Evolutionary conservation across 1,140 invertebrate species (phyloP).

Genomic region (Hyposmocoma kahamanoa): DNA sequence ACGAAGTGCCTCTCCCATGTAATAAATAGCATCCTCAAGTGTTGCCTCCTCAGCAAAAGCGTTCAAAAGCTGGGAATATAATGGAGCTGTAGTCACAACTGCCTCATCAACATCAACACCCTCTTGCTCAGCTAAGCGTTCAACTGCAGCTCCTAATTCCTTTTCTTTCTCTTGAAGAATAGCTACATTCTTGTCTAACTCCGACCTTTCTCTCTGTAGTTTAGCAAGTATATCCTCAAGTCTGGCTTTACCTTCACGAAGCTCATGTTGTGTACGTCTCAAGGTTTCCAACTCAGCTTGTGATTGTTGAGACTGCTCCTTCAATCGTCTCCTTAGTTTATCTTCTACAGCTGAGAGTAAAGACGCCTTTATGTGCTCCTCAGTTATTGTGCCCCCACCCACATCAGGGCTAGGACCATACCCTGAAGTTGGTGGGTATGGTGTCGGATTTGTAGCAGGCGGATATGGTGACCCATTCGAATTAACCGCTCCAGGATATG

Average conservation of each 20-base stretch:
- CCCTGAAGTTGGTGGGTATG: conserved; percentile 62
- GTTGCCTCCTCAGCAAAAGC: conserved; percentile 98
- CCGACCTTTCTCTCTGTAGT: conserved; percentile 88
- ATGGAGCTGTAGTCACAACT: conserved; percentile 95
- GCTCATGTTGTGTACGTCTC: conserved; percentile 90
- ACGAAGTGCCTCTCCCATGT: conserved; percentile 96
- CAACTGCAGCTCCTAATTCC: conserved; percentile 88
- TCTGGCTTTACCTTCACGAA: conserved; percentile 88
- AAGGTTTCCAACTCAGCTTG: conserved; percentile 94
- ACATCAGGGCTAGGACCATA: conserved; percentile 57
- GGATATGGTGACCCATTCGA: conserved; percentile 49
- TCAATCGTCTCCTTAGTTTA: conserved; percentile 88
- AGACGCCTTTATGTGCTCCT: conserved; percentile 95
- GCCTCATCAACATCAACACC: conserved; percentile 96
- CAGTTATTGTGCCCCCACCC: conserved; percentile 88
- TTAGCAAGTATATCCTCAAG: conserved; percentile 88
- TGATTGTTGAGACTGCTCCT: conserved; percentile 92
- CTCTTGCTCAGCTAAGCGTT: conserved; percentile 84
- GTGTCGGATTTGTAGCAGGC: conserved; percentile 40
- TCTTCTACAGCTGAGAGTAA: conserved; percentile 96
- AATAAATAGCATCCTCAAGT: conserved; percentile 98
- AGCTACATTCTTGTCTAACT: conserved; percentile 89
- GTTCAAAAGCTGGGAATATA: conserved; percentile 97
- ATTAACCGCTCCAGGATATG: conserved; percentile 49
- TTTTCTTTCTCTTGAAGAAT: conserved; percentile 89